These are phyloP conservation scores for Caranx melampygus DNA, from an alignment of 2,113 vertebrate genomes.

Conservation along the genomic window DNA sequence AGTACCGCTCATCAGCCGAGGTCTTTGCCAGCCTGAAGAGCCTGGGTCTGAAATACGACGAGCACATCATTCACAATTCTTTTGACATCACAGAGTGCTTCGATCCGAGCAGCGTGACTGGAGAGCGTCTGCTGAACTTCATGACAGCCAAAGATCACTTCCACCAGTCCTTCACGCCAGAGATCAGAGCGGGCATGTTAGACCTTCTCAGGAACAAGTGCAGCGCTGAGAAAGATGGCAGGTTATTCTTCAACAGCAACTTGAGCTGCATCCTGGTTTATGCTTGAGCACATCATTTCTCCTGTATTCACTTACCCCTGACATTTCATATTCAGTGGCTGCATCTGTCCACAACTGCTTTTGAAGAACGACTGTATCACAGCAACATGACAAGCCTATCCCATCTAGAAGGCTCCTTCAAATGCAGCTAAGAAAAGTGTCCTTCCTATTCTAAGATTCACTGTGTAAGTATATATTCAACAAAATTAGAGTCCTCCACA, in stretches of 20 bases:
- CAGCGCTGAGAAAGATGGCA: constrained; percentile 85
- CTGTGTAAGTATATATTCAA: no score
- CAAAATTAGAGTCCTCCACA: no score
- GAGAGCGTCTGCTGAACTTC: constrained; percentile 68
- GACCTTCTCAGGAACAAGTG: constrained; percentile 86
- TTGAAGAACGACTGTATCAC: no score
- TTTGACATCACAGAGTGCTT: constrained; percentile 78
- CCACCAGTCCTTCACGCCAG: constrained; percentile 78
- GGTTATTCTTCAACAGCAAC: constrained; percentile 72
- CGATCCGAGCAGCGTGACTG: constrained; percentile 43
- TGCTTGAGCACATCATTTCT: constrained; percentile 30
- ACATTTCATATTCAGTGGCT: not conserved
- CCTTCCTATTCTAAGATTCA: no score
- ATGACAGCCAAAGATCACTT: constrained; percentile 73
- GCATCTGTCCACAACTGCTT: no score
- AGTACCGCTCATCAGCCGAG: constrained; percentile 67
- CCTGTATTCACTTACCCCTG: not conserved
- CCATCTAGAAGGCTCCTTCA: no score
- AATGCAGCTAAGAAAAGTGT: no score
- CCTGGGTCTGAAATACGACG: constrained; percentile 72
- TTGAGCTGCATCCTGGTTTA: constrained; percentile 58
- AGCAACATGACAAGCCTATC: no score
- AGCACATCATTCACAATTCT: constrained; percentile 54
- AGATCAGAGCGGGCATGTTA: constrained; percentile 82
- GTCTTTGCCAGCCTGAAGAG: constrained; percentile 60